These are phyloP conservation scores for Heliopora coerulea DNA, from an alignment of 92 coral and sea anemone species.

Conservation along the genomic window DNA sequence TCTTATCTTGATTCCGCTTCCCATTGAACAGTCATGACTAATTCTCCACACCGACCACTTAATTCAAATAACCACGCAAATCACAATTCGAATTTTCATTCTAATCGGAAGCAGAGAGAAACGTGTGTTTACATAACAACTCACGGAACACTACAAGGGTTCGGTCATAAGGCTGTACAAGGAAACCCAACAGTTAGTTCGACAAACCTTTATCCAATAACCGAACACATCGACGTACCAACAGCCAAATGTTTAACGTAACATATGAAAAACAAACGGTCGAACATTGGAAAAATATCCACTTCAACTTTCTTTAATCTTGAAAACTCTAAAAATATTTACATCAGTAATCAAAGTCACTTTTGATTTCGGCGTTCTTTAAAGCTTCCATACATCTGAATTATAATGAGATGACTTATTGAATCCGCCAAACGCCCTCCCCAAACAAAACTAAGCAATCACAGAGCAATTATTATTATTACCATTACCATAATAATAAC, in stretches of 20 bases:
- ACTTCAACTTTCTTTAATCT: slow-evolving; percentile 34
- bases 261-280: no score
- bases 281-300: slow-evolving; percentile 1
- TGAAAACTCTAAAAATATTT: slow-evolving; percentile 30
- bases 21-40: slow-evolving; percentile 11
- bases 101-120: slow-evolving; percentile 39
- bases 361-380: slow-evolving; percentile 46
- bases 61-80: slow-evolving; percentile 32
- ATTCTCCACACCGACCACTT: slow-evolving; percentile 23
- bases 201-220: background rate
- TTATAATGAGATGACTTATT: slow-evolving; percentile 40
- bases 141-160: slow-evolving; percentile 15
- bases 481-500: slow-evolving; percentile 38
- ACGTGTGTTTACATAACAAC: slow-evolving; percentile 37
- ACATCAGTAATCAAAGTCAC: slow-evolving; percentile 38
- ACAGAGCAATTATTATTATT: slow-evolving; percentile 34
- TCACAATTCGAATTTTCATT: slow-evolving; percentile 17
- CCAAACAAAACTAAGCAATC: slow-evolving; percentile 44
- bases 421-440: slow-evolving; percentile 46
- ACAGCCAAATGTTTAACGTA: no score
- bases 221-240: background rate
- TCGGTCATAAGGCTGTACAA: background rate
- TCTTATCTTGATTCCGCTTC: slow-evolving; percentile 18
- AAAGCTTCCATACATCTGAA: slow-evolving; percentile 20
- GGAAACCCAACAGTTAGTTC: slow-evolving; percentile 1